These are phyloP conservation scores for Pseudococcus jackbeardsleyi DNA, from an alignment of 2,888 invertebrate species.

Conservation along the genomic window DNA sequence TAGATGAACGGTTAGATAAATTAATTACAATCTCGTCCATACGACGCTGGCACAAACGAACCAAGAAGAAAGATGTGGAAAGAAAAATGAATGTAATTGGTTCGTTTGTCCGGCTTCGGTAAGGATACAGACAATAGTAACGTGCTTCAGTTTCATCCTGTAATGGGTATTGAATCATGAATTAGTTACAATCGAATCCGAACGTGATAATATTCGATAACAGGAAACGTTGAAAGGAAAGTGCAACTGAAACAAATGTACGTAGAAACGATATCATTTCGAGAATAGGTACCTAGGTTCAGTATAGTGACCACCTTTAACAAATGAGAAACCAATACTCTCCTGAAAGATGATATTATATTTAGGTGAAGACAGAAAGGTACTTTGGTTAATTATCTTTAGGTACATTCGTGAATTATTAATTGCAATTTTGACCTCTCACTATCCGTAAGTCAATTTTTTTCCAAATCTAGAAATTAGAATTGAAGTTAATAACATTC, in stretches of 20 bases:
- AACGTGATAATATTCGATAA: constrained; percentile 60
- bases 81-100: constrained; percentile 50
- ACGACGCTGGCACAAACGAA: constrained; percentile 42
- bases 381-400: no score
- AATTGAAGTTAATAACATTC: no score
- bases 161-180: constrained; percentile 56
- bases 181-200: constrained; percentile 61
- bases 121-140: constrained; percentile 46
- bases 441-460: neutral
- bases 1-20: constrained; percentile 50
- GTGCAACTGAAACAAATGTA: constrained; percentile 22
- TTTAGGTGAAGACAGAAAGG: no score
- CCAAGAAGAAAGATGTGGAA: constrained; percentile 34
- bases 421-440: no score
- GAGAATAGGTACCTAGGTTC: neutral
- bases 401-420: no score
- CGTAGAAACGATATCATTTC: neutral
- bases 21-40: constrained; percentile 43
- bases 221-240: constrained; percentile 55
- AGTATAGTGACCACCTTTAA: no score
- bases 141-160: constrained; percentile 59
- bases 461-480: no score
- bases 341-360: no score
- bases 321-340: no score
- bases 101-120: constrained; percentile 40